Evolutionary conservation across 2,888 invertebrate species (phyloP), one percentile per base, ranked within the genome.

Genomic region (Tiphia femorata): DNA sequence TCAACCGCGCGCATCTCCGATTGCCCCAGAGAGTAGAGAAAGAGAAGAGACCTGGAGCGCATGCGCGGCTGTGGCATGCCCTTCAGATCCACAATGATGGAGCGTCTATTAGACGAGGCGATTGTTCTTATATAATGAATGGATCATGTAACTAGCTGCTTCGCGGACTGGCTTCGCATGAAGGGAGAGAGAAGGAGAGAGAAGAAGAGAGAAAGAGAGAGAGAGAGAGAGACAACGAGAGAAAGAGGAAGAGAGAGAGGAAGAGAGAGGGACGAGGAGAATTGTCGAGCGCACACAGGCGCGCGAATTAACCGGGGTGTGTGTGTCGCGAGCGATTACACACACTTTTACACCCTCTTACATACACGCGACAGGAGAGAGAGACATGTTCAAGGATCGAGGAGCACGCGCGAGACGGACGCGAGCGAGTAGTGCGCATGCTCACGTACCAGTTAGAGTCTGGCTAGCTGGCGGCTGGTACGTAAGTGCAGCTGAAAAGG

Each of bases 51-150:
- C 38, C 43, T 55, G 42, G 23, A 12, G 37, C 66, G 62, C 58
- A 62, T 42, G 69, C 68, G 65, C 56, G 56, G 47, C 62, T 55
- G 61, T 54, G 62, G 58, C 64, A 63, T 79, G 79, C 80, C 80
- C 80, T 80, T 80, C 80, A 75, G 74, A 79, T 75, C 67, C 70
- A 73, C 73, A 76, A 77, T 76, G 78, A 80, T 79, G 78, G 75
- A 79, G 77, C 77, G 76, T 78, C 79, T 77, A 80, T 81, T 81
- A 78, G 76, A 79, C 73, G 75, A 76, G 68, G 73, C 79, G 81
- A 82, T 81, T 81, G 81, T 82, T 82, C 82, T 83, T 82, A 82
- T 76, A 78, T 82, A 83, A 83, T 81, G 82, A 79, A 79, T 78
- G 78, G 81, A 81, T 81, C 81, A 81, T 82, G 81, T 82, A 82